Base-by-base conservation (phyloP, 2,888 invertebrate genomes). In the Papilio protenor region DNA sequence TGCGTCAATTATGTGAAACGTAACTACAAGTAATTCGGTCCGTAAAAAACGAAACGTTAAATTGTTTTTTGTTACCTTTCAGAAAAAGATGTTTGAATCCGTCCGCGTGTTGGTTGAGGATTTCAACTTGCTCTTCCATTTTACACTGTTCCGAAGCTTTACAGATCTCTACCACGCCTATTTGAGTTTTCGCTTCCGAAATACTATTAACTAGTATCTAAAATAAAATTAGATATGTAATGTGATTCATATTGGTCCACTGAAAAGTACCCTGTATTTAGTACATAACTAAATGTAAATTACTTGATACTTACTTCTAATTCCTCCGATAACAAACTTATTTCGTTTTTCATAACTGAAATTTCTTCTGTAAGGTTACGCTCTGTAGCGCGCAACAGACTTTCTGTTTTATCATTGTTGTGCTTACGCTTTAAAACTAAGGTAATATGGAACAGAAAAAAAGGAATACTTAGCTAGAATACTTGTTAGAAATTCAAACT, bases 111-210 rank as follows among this genome's bases (percentile, higher is more conserved):
- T 80, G 72, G 64, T 85, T 84, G n/a, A 94, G 78, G 75, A 83
- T 83, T 11, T 78, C 76, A 8, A 87, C 80, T 73, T 90, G 88
- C 21, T 83, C 82, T 74, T 86, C 83, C 52, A 88, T 86, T 85
- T 91, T 92, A 69, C 82, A 83, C 77, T 86, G 88, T 81, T 92
- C 93, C 5, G 92, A 90, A 23, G 81, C 84, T 59, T 85, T 86
- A 79, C 90, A 92, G 78, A 93, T 89, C 77, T 89, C 86, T 18
- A 90, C 88, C 84, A 90, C 86, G 33, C 89, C 86, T 72, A 89
- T 86, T 79, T 92, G 91, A 64, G 88, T 84, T 27, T 82, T 85
- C 57, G 83, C 82, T 77, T 89, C 86, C 4, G 87, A 85, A 11
- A 91, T 85, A 84, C 89, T 83, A 59, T 84, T 85, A 81, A 88